Percentiles rank a stretch among this genome's conserved stretches.
Evolutionary conservation across 2,113 vertebrate species (phyloP).

Genomic region (Lates calcarifer): DNA sequence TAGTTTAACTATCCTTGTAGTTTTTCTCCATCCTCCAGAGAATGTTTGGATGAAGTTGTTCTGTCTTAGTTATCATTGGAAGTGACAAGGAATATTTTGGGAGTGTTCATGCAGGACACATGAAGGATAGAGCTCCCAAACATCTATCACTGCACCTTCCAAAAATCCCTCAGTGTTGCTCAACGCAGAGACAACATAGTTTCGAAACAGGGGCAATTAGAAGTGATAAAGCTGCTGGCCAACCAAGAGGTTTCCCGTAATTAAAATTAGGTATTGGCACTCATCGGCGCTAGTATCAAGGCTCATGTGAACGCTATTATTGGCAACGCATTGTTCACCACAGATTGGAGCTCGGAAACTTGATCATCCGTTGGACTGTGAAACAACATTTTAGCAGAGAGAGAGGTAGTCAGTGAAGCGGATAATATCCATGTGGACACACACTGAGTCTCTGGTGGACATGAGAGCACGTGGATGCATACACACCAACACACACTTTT

Average conservation of each 20-base stretch:
- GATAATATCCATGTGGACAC: conserved; percentile 68
- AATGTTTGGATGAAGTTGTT: background rate
- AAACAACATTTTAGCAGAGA: conserved; percentile 69
- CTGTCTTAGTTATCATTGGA: conserved; percentile 29
- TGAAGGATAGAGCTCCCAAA: conserved; percentile 26
- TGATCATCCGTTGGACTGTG: conserved; percentile 68
- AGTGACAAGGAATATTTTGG: conserved; percentile 5
- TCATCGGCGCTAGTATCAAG: conserved; percentile 45
- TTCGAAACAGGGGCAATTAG: conserved; percentile 76
- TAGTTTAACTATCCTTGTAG: background rate
- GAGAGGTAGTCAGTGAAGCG: conserved; percentile 60
- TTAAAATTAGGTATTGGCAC: conserved; percentile 75
- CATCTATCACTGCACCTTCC: conserved; percentile 49
- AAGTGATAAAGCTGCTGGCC: conserved; percentile 73
- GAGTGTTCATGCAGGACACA: conserved; percentile 27
- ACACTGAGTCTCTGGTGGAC: conserved; percentile 44
- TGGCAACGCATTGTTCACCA: conserved; percentile 70
- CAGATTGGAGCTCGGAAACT: conserved; percentile 77
- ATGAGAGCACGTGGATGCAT: background rate
- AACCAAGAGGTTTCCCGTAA: conserved; percentile 72
- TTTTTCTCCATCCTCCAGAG: background rate
- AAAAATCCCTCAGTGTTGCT: conserved; percentile 54
- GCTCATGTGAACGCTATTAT: conserved; percentile 71
- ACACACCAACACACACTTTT: conserved; percentile 1
- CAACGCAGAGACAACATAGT: conserved; percentile 58